Evolutionary conservation across 2,797 vertebrate genomes (phyloP).

Genomic region (Pseudotriccus pelzelni): DNA sequence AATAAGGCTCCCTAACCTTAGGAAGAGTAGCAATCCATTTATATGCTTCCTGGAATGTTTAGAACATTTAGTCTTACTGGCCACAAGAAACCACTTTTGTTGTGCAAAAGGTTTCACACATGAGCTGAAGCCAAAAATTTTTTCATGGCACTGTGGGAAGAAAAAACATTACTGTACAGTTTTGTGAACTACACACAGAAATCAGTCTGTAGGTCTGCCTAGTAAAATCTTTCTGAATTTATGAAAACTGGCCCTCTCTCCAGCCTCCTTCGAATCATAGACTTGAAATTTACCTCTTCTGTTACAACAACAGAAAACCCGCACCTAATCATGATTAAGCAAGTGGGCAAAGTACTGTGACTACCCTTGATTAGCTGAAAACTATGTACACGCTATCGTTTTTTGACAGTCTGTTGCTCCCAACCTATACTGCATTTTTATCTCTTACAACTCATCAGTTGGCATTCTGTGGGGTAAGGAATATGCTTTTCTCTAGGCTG

Average conservation of each 20-base stretch:
- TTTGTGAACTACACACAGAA: background rate
- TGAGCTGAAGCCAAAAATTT: slow-evolving; percentile 2
- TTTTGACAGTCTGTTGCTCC: background rate
- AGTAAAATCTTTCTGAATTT: background rate
- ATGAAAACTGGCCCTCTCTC: background rate
- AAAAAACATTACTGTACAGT: background rate
- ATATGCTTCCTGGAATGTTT: slow-evolving; percentile 44
- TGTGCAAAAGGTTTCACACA: slow-evolving; percentile 45
- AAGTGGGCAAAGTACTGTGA: background rate
- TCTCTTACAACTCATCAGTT: background rate
- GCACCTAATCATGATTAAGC: background rate
- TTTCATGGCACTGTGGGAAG: slow-evolving; percentile 26
- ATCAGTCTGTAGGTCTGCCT: background rate
- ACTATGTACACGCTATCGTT: background rate
- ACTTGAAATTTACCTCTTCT: background rate
- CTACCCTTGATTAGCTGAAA: background rate
- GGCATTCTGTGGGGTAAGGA: background rate
- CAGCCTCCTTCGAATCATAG: background rate
- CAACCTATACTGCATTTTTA: background rate
- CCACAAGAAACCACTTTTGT: slow-evolving; percentile 34
- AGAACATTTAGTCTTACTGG: slow-evolving; percentile 33
- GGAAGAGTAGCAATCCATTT: slow-evolving; percentile 7
- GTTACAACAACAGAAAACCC: background rate
- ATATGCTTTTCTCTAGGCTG: background rate
- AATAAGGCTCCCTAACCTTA: background rate